These are phyloP conservation scores for Serrognathus titanus DNA, from an alignment of 2,888 invertebrate genomes.

Conservation along the genomic window DNA sequence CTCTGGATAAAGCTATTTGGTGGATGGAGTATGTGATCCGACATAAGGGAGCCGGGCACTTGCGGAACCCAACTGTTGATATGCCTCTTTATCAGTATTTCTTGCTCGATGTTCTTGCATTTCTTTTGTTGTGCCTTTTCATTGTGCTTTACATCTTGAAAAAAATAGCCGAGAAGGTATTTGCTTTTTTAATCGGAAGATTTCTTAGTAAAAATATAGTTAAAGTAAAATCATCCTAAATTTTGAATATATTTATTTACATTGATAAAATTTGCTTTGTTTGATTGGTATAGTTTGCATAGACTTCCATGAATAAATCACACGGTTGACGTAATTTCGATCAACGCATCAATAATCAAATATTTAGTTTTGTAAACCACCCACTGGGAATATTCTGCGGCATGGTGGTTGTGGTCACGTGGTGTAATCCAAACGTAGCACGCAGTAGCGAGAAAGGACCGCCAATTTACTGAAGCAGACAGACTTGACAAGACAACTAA, in stretches of 20 bases:
- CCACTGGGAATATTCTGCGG: background rate
- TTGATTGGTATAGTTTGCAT: no score
- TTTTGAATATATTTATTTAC: no score
- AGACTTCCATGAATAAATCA: no score
- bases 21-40: constrained; percentile 26
- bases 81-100: constrained; percentile 24
- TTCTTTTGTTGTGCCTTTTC: background rate
- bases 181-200: no score
- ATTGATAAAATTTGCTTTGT: no score
- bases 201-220: no score
- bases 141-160: background rate
- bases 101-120: constrained; percentile 16
- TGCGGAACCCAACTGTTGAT: constrained; percentile 25
- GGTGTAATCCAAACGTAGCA: constrained; percentile 5
- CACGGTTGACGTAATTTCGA: no score
- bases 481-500: constrained; percentile 1
- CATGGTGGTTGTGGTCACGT: background rate
- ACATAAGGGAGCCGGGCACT: constrained; percentile 25
- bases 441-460: background rate
- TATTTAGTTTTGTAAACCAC: constrained; percentile 6
- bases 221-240: no score
- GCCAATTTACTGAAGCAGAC: background rate
- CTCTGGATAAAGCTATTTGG: constrained; percentile 23
- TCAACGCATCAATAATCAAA: background rate
- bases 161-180: no score